Conservation (phyloP, 2,888 invertebrate genomes). For the Falcaria lacertinaria region DNA sequence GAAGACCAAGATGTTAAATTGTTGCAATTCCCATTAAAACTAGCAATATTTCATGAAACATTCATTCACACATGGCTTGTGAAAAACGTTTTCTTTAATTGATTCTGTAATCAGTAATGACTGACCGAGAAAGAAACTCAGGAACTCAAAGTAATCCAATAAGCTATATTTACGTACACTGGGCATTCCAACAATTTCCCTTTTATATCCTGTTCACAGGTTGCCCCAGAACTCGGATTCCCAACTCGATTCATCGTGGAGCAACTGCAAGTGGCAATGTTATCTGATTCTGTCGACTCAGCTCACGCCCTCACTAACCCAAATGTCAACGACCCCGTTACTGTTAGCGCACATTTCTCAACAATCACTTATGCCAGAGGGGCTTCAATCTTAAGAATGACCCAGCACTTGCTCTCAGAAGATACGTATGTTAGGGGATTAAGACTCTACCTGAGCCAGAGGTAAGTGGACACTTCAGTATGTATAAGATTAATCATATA, state of each 20-base stretch:
- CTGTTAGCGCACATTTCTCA: slow-evolving; percentile 82
- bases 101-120: no score
- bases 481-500: no score
- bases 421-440: slow-evolving; percentile 75
- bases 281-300: slow-evolving; percentile 74
- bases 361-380: slow-evolving; percentile 85
- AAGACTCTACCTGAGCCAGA: slow-evolving; percentile 67
- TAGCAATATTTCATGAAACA: no score
- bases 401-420: slow-evolving; percentile 80
- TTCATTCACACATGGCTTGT: no score
- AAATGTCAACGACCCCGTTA: slow-evolving; percentile 74
- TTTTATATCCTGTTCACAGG: slow-evolving; percentile 28
- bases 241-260: slow-evolving; percentile 81
- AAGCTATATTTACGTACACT: no score
- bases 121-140: no score
- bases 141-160: no score
- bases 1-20: no score
- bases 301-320: slow-evolving; percentile 81
- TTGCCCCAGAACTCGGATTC: slow-evolving; percentile 52
- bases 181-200: no score
- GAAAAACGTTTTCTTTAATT: no score
- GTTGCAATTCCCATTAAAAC: no score
- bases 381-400: slow-evolving; percentile 82
- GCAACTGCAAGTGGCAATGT: slow-evolving; percentile 82
- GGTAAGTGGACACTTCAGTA: slow-evolving; percentile 56